These are phyloP conservation scores for Taenioides sp. DNA, from an alignment of 2,797 vertebrate species.

Conservation along the genomic window DNA sequence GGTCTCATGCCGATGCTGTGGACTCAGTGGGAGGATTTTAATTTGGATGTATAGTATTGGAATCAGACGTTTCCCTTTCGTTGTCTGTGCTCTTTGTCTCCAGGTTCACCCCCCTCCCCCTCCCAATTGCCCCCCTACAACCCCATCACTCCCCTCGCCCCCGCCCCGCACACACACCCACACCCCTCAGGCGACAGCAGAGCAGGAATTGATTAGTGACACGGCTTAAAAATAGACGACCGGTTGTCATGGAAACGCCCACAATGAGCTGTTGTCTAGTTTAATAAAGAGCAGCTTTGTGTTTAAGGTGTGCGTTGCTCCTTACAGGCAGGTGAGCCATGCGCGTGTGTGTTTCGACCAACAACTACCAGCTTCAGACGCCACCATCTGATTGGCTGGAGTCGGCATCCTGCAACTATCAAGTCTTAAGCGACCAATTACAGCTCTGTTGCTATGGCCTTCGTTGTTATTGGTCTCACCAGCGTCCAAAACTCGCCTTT, in stretches of 20 bases:
- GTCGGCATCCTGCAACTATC: slow-evolving; percentile 60
- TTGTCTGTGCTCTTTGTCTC: slow-evolving; percentile 69
- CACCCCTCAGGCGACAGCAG: slow-evolving; percentile 78
- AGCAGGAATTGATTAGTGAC: slow-evolving; percentile 85
- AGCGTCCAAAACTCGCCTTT: slow-evolving; percentile 70
- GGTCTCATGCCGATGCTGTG: slow-evolving; percentile 4
- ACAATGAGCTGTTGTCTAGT: slow-evolving; percentile 84
- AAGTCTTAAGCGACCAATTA: slow-evolving; percentile 64
- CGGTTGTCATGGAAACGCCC: slow-evolving; percentile 81
- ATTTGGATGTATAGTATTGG: slow-evolving; percentile 27
- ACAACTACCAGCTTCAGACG: slow-evolving; percentile 36
- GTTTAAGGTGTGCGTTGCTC: slow-evolving; percentile 50
- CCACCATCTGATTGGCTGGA: slow-evolving; percentile 49
- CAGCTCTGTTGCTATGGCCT: slow-evolving; percentile 76
- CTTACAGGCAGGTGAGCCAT: slow-evolving; percentile 33
- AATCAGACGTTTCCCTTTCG: slow-evolving; percentile 37
- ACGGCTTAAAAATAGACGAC: slow-evolving; percentile 83
- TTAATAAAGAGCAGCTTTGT: slow-evolving; percentile 77
- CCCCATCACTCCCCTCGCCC: slow-evolving; percentile 48
- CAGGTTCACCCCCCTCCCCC: slow-evolving; percentile 42
- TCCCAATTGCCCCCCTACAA: slow-evolving; percentile 46
- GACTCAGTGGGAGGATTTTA: not conserved
- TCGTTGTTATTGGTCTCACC: slow-evolving; percentile 74
- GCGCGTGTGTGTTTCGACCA: slow-evolving; percentile 32
- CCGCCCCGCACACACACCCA: slow-evolving; percentile 57